A percentile compares a stretch with the other conserved stretches of the same genome.
Evolutionary conservation across 1,140 invertebrate genomes (phyloP).

Genomic region (Polypedilum vanderplanki): DNA sequence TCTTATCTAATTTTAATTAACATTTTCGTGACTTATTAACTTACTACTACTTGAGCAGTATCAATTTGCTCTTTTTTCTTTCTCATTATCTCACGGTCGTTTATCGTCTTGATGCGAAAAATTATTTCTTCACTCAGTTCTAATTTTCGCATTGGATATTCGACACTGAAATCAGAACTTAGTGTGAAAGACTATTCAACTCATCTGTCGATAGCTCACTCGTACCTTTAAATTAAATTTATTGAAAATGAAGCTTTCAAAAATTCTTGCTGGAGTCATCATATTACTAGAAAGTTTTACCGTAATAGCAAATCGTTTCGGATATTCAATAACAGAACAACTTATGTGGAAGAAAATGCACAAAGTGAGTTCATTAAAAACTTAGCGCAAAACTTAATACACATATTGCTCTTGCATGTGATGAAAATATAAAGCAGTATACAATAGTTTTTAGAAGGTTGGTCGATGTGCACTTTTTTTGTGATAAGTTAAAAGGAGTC

Average conservation of each 20-base stretch:
- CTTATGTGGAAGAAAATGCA: not conserved
- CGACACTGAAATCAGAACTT: not conserved
- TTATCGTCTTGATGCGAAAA: no score
- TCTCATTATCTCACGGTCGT: no score
- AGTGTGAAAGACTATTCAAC: no score
- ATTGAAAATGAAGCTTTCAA: not conserved
- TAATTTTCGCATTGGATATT: not conserved
- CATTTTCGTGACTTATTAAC: not conserved
- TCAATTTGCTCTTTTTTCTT: no score
- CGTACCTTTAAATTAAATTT: no score
- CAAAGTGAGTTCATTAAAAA: conserved; percentile 9
- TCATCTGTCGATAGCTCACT: no score
- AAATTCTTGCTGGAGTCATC: not conserved
- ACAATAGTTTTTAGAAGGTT: no score
- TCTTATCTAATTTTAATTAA: conserved; percentile 5
- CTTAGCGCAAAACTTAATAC: no score
- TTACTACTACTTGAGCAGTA: not conserved
- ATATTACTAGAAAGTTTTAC: not conserved
- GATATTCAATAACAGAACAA: not conserved
- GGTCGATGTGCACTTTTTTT: no score
- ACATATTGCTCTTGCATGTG: no score
- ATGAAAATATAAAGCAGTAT: no score
- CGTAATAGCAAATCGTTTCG: not conserved
- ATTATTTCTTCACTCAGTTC: not conserved
- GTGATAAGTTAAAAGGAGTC: no score